Evolutionary conservation across 2,113 vertebrate species (phyloP).

Genomic region (Gavialis gangeticus): DNA sequence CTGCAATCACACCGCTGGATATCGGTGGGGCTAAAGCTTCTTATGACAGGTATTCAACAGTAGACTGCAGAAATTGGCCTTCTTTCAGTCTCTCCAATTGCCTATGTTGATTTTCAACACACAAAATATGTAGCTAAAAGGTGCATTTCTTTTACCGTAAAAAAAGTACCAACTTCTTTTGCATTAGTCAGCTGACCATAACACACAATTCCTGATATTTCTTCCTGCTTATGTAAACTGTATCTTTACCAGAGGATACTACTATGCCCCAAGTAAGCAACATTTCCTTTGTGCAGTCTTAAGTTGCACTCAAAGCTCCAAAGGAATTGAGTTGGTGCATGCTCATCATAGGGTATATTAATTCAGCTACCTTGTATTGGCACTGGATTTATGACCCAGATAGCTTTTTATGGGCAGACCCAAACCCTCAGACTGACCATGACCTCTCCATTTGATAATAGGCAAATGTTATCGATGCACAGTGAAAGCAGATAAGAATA

Average conservation of each 20-base stretch:
- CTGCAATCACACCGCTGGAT: not conserved
- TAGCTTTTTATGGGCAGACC: no score
- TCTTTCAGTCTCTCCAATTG: not conserved
- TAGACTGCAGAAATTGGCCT: not conserved
- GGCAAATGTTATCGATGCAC: no score
- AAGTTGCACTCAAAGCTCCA: not conserved
- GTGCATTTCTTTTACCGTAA: rapidly evolving
- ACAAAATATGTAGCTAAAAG: not conserved
- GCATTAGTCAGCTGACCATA: not conserved
- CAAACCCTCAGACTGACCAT: no score
- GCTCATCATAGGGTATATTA: rapidly evolving
- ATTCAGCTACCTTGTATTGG: not conserved
- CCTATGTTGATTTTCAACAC: not conserved
- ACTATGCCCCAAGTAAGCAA: not conserved
- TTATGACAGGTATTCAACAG: not conserved
- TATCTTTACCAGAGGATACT: not conserved
- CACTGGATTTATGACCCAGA: no score
- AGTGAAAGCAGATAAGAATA: no score
- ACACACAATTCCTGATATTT: not conserved
- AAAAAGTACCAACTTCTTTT: not conserved
- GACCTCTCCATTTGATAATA: no score
- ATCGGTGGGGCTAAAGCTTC: rapidly evolving
- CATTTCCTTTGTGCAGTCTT: not conserved
- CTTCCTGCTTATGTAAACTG: not conserved
- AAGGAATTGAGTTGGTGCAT: not conserved